phyloP scores from a whole-genome alignment of 2,113 vertebrate genomes.

The Oryctolagus cuniculus region DNA sequence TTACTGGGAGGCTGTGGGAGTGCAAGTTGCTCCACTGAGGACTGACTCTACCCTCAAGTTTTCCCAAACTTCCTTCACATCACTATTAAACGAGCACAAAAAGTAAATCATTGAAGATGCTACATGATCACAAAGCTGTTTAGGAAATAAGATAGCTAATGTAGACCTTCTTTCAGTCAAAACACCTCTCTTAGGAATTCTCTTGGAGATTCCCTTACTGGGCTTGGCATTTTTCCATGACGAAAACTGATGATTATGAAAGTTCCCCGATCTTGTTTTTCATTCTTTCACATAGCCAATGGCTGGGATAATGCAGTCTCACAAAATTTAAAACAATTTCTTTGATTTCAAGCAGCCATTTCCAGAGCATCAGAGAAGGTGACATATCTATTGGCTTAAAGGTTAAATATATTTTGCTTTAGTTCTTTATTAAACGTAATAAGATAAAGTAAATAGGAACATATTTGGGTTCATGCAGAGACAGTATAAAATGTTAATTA shows the following conservation, averaged over 20 bases:
- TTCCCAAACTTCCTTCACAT: not conserved
- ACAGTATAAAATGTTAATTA: not conserved
- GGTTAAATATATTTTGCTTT: not conserved
- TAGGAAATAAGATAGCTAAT: not conserved
- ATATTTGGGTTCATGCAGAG: not conserved
- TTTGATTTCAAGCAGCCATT: not conserved
- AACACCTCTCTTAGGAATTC: not conserved
- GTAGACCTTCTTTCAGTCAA: not conserved
- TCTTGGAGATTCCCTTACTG: not conserved
- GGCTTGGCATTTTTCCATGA: not conserved
- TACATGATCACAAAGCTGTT: not conserved
- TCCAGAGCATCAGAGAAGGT: not conserved
- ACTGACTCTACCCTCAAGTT: accelerated
- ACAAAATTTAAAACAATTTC: not conserved
- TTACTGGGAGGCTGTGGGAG: not conserved
- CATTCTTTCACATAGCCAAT: not conserved
- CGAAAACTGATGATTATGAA: not conserved
- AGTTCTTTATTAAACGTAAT: not conserved
- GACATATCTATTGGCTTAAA: not conserved
- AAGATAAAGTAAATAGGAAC: not conserved
- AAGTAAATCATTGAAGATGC: not conserved
- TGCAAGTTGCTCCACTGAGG: not conserved
- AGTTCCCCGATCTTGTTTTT: not conserved
- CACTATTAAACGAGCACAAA: not conserved
- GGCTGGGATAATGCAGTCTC: not conserved